Conservation (phyloP, 2,888 invertebrate genomes). For the Hypena proboscidalis region DNA sequence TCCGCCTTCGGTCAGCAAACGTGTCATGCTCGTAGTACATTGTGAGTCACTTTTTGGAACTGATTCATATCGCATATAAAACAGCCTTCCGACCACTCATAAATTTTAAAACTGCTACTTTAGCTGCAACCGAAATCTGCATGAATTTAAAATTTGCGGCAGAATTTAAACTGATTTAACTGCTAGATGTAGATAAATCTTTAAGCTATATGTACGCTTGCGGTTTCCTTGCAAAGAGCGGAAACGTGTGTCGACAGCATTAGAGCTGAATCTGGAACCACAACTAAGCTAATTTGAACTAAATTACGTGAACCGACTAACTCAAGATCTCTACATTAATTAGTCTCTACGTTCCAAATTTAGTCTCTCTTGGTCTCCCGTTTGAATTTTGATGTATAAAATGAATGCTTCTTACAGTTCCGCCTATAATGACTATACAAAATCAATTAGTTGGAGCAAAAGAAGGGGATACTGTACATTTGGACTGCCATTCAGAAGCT, state of each 20-base stretch:
- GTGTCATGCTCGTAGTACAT: conserved; percentile 92
- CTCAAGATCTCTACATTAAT: conserved; percentile 20
- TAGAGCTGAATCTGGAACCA: conserved; percentile 31
- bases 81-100: conserved; percentile 19
- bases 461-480: conserved; percentile 88
- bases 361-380: background rate
- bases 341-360: conserved; percentile 1
- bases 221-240: conserved; percentile 32
- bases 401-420: conserved; percentile 85
- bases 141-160: conserved; percentile 21
- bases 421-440: conserved; percentile 91
- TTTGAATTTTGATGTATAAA: conserved; percentile 9
- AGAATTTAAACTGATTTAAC: conserved; percentile 34
- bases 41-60: conserved; percentile 86
- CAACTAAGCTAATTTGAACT: conserved; percentile 40
- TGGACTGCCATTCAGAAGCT: conserved; percentile 91
- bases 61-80: conserved; percentile 26
- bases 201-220: conserved; percentile 24
- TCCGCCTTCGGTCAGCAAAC: conserved; percentile 91
- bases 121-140: conserved; percentile 27
- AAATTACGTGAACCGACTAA: conserved; percentile 32
- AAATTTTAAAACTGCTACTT: conserved; percentile 34
- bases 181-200: conserved; percentile 32
- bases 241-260: conserved; percentile 39
- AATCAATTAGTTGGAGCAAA: conserved; percentile 91